phyloP scores from a whole-genome alignment of 2,797 vertebrate species.

The Enteromius argenteus region DNA sequence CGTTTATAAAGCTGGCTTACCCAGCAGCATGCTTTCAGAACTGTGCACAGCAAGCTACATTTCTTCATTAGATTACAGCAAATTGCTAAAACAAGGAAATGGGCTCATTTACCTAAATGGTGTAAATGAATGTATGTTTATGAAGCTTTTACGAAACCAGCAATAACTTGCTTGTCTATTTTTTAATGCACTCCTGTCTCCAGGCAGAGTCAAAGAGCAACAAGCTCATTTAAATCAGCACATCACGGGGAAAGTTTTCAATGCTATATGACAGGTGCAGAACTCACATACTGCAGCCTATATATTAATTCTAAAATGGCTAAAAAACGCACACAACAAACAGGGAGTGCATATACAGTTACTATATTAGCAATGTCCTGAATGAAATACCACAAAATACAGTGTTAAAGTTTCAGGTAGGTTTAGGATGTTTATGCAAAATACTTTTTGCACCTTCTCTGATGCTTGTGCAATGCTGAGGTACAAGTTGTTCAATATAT shows the following conservation, averaged over 20 bases:
- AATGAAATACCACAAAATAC: not conserved
- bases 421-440: not conserved
- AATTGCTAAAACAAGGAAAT: constrained; percentile 70
- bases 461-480: not conserved
- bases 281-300: constrained; percentile 47
- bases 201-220: constrained; percentile 65
- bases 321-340: not conserved
- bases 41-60: constrained; percentile 71
- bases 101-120: constrained; percentile 74
- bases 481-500: not conserved
- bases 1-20: constrained; percentile 65
- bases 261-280: constrained; percentile 55
- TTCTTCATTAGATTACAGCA: constrained; percentile 75
- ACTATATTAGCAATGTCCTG: not conserved
- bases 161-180: constrained; percentile 53
- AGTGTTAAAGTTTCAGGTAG: not conserved
- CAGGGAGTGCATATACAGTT: not conserved
- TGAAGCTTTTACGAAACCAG: constrained; percentile 62
- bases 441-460: not conserved
- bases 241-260: constrained; percentile 59
- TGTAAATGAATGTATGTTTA: constrained; percentile 70
- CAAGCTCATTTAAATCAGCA: constrained; percentile 68
- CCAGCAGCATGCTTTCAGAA: constrained; percentile 65
- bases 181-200: constrained; percentile 56
- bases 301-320: not conserved